Evolutionary conservation across 2,797 vertebrate genomes (phyloP).

Genomic region (Fratercula arctica): DNA sequence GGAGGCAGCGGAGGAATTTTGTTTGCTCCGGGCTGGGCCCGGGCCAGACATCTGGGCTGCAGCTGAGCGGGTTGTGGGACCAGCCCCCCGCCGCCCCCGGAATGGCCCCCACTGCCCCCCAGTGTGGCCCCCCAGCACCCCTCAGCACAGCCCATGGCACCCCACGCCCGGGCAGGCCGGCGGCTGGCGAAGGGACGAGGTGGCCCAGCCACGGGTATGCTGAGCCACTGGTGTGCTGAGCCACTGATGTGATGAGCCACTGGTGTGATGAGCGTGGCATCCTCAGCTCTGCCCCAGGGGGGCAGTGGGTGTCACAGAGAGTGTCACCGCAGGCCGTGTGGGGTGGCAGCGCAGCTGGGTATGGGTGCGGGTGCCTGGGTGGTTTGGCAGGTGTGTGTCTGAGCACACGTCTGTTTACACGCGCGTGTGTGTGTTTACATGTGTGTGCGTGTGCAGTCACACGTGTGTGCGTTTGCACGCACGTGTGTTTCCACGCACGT

Average conservation of each 20-base stretch:
- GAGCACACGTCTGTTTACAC: not conserved
- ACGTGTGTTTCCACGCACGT: not conserved
- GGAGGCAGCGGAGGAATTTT: constrained; percentile 79
- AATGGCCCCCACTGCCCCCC: not conserved
- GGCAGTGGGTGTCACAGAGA: not conserved
- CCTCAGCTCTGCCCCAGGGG: not conserved
- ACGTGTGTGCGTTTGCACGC: not conserved
- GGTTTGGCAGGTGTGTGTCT: not conserved
- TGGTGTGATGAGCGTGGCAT: not conserved
- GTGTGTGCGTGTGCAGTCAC: too few relatives aligned
- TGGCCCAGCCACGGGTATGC: not conserved
- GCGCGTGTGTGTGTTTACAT: too few relatives aligned
- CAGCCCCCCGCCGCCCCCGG: not conserved
- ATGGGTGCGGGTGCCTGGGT: too few relatives aligned
- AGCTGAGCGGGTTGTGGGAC: constrained; percentile 42
- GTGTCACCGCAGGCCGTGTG: not conserved
- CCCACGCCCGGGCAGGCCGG: not conserved
- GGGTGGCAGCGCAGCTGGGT: not conserved
- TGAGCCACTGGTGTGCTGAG: not conserved
- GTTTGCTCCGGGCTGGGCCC: constrained; percentile 70
- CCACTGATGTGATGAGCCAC: not conserved
- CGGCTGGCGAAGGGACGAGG: not conserved
- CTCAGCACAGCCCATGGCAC: not conserved
- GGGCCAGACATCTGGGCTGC: constrained; percentile 74
- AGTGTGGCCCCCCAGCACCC: not conserved